Evolutionary conservation across 2,113 vertebrate species (phyloP), one percentile per base, ranked within the genome.

Genomic region (Macaca nemestrina): DNA sequence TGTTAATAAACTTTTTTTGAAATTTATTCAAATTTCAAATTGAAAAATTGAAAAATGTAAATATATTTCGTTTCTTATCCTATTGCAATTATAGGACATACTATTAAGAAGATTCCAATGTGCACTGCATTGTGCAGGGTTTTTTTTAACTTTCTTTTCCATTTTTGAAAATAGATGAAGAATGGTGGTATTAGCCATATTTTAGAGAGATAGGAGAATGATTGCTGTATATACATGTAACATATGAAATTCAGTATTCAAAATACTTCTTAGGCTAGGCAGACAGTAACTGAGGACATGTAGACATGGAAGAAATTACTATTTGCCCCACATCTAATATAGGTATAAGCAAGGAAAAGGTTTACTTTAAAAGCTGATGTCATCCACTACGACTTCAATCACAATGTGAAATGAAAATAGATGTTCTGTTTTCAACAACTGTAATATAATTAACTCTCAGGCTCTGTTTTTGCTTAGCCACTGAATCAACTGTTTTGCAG

Each of bases 381-480:
- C 80, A 92, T 95, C 40, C 61, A 30, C 89, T 93, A 72, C 90
- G 75, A 86, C 78, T 91, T 85, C 90, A 96, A 73, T 97, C 93
- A 97, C 95, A 94, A 89, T 48, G 20, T 67, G 78, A 80, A 90
- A 86, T 97, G 90, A 82, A 98, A 97, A 95, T 97, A 97, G 96
- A 96, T 88, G 93, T 61, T 97, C 96, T 93, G 64, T 84, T 95
- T 95, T 88, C 94, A 75, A 93, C 96, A 94, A 68, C 87, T 95
- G 79, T 89, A 93, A 92, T 82, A 94, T 94, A 95, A 97, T 98
- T 92, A 98, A 95, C 83, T 97, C 73, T 3, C 79, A 43, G 78
- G 30, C 55, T 93, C 84, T 96, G 78, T 83, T 88, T 96, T 88
- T 91, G 40, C 68, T 55, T 91, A 48, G 52, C 78, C n/a, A 59